phyloP scores from a whole-genome alignment of 2,797 vertebrate species.

The Hapalemur alaotrensis region DNA sequence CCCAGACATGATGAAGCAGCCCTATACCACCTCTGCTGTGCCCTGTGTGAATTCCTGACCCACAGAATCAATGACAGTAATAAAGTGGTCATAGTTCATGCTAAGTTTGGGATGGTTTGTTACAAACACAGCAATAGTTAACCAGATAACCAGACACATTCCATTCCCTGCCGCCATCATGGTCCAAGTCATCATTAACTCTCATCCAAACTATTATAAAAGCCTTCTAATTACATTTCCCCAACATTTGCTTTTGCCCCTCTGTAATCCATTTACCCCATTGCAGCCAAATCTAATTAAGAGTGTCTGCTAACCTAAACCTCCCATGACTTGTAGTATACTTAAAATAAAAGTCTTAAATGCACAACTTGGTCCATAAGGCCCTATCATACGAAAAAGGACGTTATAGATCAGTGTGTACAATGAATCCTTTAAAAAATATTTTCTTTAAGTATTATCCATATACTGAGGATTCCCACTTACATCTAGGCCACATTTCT shows the following conservation, averaged over 20 bases:
- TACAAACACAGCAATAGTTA: neutral
- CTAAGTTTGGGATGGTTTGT: neutral
- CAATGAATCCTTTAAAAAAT: neutral
- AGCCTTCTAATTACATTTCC: neutral
- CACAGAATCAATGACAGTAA: neutral
- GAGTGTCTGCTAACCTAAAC: neutral
- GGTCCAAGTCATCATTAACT: neutral
- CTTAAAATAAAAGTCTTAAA: constrained; percentile 26
- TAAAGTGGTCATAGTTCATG: neutral
- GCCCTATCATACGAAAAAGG: neutral
- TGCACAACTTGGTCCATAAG: constrained; percentile 11
- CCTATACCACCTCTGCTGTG: neutral
- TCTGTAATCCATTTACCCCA: neutral
- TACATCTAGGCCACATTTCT: neutral
- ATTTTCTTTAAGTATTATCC: neutral
- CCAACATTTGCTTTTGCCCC: neutral
- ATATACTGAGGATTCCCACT: neutral
- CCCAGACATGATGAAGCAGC: neutral
- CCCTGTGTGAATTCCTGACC: neutral
- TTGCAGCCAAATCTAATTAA: neutral
- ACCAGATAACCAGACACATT: neutral
- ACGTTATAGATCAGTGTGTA: neutral
- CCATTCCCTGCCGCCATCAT: neutral
- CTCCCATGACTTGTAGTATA: neutral
- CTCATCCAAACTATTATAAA: neutral